These are phyloP conservation scores for Halisarca cf. caerulea DNA, from an alignment of 37 sponge, comb jelly and placozoan genomes.

Conservation along the genomic window DNA sequence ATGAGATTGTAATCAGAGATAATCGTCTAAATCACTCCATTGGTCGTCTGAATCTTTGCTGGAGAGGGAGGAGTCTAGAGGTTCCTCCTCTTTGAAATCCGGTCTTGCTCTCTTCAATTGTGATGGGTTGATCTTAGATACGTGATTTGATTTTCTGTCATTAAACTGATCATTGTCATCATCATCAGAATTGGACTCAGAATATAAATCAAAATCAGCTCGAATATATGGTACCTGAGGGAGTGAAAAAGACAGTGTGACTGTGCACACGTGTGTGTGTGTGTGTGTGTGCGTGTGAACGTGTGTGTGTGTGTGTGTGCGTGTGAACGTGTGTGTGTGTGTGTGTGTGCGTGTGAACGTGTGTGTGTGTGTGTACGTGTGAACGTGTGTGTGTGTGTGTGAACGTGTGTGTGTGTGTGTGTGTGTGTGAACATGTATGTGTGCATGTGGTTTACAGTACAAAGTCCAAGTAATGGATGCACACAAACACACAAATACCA, in stretches of 20 bases:
- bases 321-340: background rate
- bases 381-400: slow-evolving; percentile 3
- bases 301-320: background rate
- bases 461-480: no score
- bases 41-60: no score
- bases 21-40: no score
- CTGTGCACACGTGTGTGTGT: slow-evolving; percentile 15
- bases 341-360: slow-evolving; percentile 5
- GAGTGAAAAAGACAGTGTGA: background rate
- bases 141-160: background rate
- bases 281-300: background rate
- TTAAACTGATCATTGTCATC: background rate
- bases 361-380: slow-evolving; percentile 19
- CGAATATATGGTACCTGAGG: background rate
- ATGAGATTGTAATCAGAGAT: no score
- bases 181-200: background rate
- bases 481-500: no score
- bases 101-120: no score
- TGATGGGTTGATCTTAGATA: no score
- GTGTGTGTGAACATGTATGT: slow-evolving; percentile 11
- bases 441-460: background rate
- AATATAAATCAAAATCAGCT: background rate
- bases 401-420: background rate
- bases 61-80: no score
- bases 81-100: no score